Evolutionary conservation across 1,140 invertebrate genomes (phyloP).

Genomic region (Harlomillsia oculata): DNA sequence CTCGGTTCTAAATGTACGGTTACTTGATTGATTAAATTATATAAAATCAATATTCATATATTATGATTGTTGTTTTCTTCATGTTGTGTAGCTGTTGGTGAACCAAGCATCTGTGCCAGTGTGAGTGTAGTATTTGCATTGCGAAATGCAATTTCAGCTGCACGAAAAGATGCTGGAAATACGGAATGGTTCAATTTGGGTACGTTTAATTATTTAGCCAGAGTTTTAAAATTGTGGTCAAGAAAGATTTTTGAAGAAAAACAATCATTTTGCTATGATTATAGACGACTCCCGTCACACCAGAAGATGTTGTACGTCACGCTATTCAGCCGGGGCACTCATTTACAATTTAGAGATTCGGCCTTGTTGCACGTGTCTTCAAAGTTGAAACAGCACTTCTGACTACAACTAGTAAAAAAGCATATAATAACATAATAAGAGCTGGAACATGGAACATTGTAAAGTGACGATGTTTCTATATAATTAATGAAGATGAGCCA

Average conservation of each 20-base stretch:
- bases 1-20: constrained; percentile 9
- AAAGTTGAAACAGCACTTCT: no score
- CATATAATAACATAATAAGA: no score
- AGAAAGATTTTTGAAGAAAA: background rate
- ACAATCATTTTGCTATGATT: background rate
- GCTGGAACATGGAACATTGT: no score
- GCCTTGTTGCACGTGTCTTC: no score
- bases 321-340: no score
- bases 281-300: constrained; percentile 8
- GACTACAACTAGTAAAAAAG: no score
- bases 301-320: constrained; percentile 12
- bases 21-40: no score
- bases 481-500: no score
- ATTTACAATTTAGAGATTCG: no score
- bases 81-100: constrained; percentile 4
- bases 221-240: background rate
- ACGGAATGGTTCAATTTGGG: constrained; percentile 33
- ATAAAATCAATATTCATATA: no score
- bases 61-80: no score
- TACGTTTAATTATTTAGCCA: background rate
- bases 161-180: constrained; percentile 47
- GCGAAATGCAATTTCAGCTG: constrained; percentile 56
- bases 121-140: constrained; percentile 52
- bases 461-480: no score
- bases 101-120: background rate